phyloP scores from a whole-genome alignment of 2,113 vertebrate species.

The Atlantisia rogersi region DNA sequence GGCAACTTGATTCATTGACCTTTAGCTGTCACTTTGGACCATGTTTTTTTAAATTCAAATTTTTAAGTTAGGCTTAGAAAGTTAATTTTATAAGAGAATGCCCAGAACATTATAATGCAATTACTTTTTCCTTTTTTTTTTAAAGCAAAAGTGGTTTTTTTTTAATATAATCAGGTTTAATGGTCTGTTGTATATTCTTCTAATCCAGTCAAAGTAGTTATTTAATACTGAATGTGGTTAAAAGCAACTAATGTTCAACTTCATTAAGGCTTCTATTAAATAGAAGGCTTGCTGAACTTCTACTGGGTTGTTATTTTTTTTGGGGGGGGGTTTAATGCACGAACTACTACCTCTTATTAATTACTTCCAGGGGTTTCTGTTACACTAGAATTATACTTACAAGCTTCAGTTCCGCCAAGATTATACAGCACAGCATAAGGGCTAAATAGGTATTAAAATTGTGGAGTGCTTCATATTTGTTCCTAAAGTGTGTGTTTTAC shows the following conservation, averaged over 20 bases:
- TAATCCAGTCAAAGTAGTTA: conserved; percentile 54
- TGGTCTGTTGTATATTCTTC: conserved; percentile 45
- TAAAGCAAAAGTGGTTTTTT: background rate
- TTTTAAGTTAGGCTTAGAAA: no score
- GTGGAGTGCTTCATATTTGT: background rate
- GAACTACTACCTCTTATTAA: conserved; percentile 27
- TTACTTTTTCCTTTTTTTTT: background rate
- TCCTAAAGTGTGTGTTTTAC: background rate
- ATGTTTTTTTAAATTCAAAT: no score
- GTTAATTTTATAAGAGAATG: conserved; percentile 48
- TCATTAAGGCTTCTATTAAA: conserved; percentile 65
- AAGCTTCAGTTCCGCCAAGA: conserved; percentile 20
- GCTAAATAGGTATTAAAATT: background rate
- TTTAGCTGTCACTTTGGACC: no score
- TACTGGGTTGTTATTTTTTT: background rate
- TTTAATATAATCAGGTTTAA: conserved; percentile 45
- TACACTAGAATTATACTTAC: conserved; percentile 11
- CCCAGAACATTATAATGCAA: conserved; percentile 12
- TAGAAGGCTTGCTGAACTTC: conserved; percentile 48
- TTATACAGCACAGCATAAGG: background rate
- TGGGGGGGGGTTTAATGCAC: no score
- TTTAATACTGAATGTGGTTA: conserved; percentile 55
- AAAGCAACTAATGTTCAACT: conserved; percentile 70
- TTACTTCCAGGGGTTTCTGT: conserved; percentile 33
- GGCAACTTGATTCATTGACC: no score